phyloP scores from a whole-genome alignment of 2,113 vertebrate species.

The Ptyas mucosa region DNA sequence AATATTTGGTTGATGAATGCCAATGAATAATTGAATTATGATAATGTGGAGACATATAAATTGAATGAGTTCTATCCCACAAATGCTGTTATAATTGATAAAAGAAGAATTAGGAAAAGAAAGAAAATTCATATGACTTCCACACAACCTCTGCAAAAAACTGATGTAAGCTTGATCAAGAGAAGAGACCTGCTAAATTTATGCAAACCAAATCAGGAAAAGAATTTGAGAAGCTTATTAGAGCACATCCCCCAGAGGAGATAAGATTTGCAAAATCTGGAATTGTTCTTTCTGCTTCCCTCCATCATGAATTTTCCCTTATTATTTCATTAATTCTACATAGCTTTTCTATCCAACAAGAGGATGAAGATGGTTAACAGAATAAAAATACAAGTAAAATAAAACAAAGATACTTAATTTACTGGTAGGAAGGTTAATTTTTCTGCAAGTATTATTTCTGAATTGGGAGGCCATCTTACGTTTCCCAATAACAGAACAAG shows the following conservation, averaged over 20 bases:
- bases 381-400: background rate
- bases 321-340: background rate
- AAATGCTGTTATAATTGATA: background rate
- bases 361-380: background rate
- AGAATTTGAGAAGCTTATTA: background rate
- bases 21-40: background rate
- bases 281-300: background rate
- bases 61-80: background rate
- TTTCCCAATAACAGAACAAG: background rate
- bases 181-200: background rate
- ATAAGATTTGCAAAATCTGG: background rate
- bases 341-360: background rate
- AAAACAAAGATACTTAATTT: background rate
- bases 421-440: background rate
- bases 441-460: background rate
- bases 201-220: background rate
- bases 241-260: background rate
- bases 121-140: background rate
- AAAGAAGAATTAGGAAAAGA: background rate
- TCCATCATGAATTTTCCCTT: background rate
- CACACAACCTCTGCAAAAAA: background rate
- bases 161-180: background rate
- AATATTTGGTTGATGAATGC: background rate
- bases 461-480: background rate
- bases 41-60: background rate